Evolutionary conservation across 2,113 vertebrate species (phyloP).

Genomic region (Oxygymnocypris stewartii): DNA sequence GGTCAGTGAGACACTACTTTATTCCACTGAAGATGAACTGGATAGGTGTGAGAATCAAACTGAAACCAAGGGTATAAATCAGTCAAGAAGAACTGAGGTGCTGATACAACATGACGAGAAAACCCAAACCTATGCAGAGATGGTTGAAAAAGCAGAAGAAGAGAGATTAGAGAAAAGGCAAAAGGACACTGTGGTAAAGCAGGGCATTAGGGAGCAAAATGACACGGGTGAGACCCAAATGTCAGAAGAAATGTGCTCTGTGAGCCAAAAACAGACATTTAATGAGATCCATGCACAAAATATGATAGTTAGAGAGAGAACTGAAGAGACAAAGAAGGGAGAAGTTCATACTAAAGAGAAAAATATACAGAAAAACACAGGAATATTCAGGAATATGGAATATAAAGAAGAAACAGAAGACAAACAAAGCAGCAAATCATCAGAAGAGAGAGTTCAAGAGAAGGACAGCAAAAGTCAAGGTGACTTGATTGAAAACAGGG

Average conservation of each 20-base stretch:
- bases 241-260: not conserved
- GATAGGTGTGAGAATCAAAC: not conserved
- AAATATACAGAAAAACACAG: not conserved
- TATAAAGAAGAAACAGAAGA: not conserved
- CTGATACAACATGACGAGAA: not conserved
- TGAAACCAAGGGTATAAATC: not conserved
- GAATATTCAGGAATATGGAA: not conserved
- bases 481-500: not conserved
- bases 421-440: not conserved
- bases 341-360: not conserved
- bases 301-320: not conserved
- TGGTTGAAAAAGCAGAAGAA: conserved; percentile 15
- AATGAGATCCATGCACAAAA: not conserved
- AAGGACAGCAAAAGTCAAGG: not conserved
- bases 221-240: not conserved
- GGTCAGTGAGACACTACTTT: conserved; percentile 34
- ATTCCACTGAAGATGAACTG: conserved; percentile 31
- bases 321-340: not conserved
- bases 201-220: not conserved
- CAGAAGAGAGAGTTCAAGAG: not conserved
- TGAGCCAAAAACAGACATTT: not conserved
- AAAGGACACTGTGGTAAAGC: not conserved
- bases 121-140: not conserved
- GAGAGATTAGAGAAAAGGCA: not conserved
- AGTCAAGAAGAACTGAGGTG: not conserved